Evolutionary conservation across 2,797 vertebrate genomes (phyloP), one percentile per base, ranked within the genome.

Genomic region (Microctenopoma steveboyesi): DNA sequence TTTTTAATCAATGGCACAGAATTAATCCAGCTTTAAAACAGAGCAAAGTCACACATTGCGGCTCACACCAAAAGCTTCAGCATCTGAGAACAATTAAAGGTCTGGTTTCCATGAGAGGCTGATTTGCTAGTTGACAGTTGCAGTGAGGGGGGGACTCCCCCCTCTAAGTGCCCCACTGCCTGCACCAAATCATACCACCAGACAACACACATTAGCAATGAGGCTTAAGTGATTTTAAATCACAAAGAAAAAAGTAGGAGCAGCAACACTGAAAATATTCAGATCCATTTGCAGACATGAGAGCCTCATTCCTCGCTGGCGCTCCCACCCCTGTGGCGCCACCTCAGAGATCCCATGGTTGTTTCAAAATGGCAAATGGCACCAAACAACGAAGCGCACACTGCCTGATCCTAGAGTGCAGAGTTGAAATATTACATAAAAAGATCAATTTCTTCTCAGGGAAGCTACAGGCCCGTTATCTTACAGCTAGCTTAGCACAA

Each of bases 31-130:
- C 78, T 79, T 82, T 69, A 76, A 74, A 90, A 70, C 28, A 50
- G 69, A 89, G 79, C 75, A 79, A 90, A 92, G 82, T 86, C 89
- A 80, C 85, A 89, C 86, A 79, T 86, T 72, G 79, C 51, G 14
- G 74, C 72, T 88, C 79, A 78, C 85, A 81, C 88, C 85, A 82
- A 89, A 90, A 84, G 82, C 84, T 84, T 76, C 55, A 12, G 81
- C 92, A 94, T 94, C 91, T 93, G 93, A 90, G 69, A 93, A 79
- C 90, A 94, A 94, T 95, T 94, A 90, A 92, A 88, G 49, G 90
- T 92, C 89, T 92, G 90, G 86, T 91, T 92, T 93, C 82, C 88
- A 86, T 91, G 82, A 91, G 81, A 88, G 82, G 83, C 79, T 84
- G 89, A 92, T 89, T 91, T 90, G 84, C 86, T 59, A 76, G 85